phyloP scores from a whole-genome alignment of 2,113 vertebrate species.

The Pterocles orientalis region DNA sequence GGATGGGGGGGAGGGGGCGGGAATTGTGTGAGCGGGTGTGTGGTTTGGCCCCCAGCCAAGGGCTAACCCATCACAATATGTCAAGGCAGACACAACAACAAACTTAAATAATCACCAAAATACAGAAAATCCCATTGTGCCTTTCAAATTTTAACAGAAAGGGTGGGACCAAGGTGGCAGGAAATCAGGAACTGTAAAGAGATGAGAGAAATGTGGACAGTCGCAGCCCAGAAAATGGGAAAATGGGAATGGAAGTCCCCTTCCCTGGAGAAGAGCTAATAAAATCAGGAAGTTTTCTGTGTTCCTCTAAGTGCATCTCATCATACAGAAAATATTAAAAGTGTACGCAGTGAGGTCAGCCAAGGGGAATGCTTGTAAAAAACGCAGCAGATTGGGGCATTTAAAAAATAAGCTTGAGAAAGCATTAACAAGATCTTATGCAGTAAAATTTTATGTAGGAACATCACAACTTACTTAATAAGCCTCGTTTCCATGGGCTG shows the following conservation, averaged over 20 bases:
- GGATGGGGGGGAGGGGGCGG: too few species aligned
- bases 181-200: not conserved
- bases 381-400: not conserved
- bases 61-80: too few species aligned
- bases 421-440: not conserved
- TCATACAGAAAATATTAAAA: not conserved
- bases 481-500: not conserved
- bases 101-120: not conserved
- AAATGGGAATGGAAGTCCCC: not conserved
- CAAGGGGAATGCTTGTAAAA: not conserved
- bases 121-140: not conserved
- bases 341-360: not conserved
- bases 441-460: not conserved
- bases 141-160: not conserved
- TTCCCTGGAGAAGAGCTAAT: not conserved
- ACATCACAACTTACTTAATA: not conserved
- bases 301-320: not conserved
- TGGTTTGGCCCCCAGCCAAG: too few species aligned
- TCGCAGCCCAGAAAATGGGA: not conserved
- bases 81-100: not conserved
- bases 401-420: not conserved
- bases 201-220: not conserved
- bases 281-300: not conserved
- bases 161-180: not conserved
- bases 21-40: too few species aligned